These are phyloP conservation scores for Elephas maximus DNA, from an alignment of 2,113 vertebrate species.

Conservation along the genomic window DNA sequence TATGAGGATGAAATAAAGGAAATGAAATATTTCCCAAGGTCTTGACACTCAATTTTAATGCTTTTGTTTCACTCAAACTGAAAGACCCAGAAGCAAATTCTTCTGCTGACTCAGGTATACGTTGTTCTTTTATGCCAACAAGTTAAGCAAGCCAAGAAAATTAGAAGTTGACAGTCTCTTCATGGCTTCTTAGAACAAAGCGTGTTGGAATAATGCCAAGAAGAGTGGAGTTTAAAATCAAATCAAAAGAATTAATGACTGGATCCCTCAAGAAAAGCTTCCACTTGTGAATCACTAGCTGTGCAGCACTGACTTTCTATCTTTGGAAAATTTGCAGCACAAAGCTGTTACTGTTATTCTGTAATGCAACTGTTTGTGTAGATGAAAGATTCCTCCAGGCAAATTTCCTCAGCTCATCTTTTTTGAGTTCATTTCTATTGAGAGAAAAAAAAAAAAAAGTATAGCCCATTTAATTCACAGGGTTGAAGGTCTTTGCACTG, in stretches of 20 bases:
- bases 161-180: conserved; percentile 83
- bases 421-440: conserved; percentile 82
- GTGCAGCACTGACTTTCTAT: conserved; percentile 89
- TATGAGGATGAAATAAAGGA: conserved; percentile 36
- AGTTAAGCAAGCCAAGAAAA: conserved; percentile 49
- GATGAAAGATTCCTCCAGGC: conserved; percentile 93
- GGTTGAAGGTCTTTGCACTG: conserved; percentile 92
- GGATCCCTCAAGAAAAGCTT: conserved; percentile 93
- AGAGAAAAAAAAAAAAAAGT: conserved; percentile 91
- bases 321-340: conserved; percentile 93
- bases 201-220: conserved; percentile 72
- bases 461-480: conserved; percentile 93
- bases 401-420: conserved; percentile 93
- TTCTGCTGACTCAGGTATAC: conserved; percentile 49
- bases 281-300: conserved; percentile 92
- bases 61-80: neutral
- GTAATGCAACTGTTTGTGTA: conserved; percentile 91
- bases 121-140: conserved; percentile 70
- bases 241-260: conserved; percentile 86
- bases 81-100: conserved; percentile 57
- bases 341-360: conserved; percentile 90
- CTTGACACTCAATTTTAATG: conserved; percentile 27
- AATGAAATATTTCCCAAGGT: conserved; percentile 46
- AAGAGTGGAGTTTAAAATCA: conserved; percentile 58
- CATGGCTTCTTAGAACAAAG: conserved; percentile 87